These are phyloP conservation scores for Antheraea assamensis DNA, from an alignment of 2,888 invertebrate genomes.

Conservation along the genomic window DNA sequence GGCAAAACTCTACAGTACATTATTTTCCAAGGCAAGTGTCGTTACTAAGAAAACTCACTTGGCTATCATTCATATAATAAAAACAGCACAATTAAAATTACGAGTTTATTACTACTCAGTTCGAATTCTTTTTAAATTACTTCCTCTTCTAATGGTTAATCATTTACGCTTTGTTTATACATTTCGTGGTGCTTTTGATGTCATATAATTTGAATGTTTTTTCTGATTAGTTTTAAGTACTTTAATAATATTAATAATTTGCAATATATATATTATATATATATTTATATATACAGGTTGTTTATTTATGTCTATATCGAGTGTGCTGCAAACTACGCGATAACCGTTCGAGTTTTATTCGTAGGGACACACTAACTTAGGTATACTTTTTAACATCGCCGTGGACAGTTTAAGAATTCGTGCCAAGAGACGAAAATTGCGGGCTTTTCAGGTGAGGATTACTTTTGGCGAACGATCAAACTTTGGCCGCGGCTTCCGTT, in stretches of 20 bases:
- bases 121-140: no score
- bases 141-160: no score
- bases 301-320: no score
- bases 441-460: conserved; percentile 60
- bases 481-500: conserved; percentile 50
- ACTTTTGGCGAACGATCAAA: conserved; percentile 69
- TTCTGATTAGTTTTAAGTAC: no score
- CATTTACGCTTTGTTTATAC: no score
- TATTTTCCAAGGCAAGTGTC: conserved; percentile 25
- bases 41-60: conserved; percentile 18
- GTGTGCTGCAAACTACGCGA: background rate
- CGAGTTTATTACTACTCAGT: no score
- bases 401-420: conserved; percentile 60
- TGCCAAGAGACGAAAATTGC: conserved; percentile 68
- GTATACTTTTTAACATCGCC: conserved; percentile 46
- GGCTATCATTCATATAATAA: background rate
- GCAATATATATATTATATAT: no score
- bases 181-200: no score
- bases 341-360: background rate
- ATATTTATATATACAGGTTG: no score
- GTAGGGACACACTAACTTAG: conserved; percentile 21
- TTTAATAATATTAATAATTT: no score
- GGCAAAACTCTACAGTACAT: conserved; percentile 39
- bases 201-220: no score
- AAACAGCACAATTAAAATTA: background rate